Evolutionary conservation across 1,140 invertebrate genomes (phyloP), one percentile per base, ranked within the genome.

Genomic region (Protaetia brevitarsis): DNA sequence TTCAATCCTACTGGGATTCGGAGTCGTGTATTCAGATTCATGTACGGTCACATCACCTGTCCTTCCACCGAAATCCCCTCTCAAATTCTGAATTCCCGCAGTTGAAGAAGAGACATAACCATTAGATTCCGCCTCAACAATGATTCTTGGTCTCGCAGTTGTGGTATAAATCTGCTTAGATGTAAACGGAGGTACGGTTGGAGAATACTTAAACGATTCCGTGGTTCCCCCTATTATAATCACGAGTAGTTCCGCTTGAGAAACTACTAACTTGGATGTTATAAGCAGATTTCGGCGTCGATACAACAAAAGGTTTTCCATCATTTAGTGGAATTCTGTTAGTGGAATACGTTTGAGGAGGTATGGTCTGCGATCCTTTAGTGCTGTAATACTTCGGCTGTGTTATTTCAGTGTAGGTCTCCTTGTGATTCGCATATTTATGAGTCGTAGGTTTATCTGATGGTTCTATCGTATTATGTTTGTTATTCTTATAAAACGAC

Each of bases 401-500:
- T 63, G 74, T 70, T 10, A 77, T 63, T 31, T 77, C 75, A 16
- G 73, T 71, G 36, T 77, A 77, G n/a, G 71, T 73, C 16, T 62
- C 69, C 69, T 74, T 67, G 65, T 78, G 72, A 66, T 78, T 74
- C 30, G 71, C 71, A 69, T 73, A 72, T 23, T 63, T 65, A 66
- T 71, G 68, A 30, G 64, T 67, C 2, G 70, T 71, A 8, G 64
- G 59, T 41, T 71, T 71, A 31, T 65, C 36, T 51, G 28, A 57
- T 65, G 72, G 63, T 7, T 66, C 63, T 21, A 73, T 74, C 27
- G 29, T 66, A 64, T 73, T 75, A 10, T 67, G 68, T 3, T n/a
- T n/a, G n/a, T 37, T 51, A 66, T 69, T 76, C 11, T 82, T 78
- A n/a, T 79, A 86, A 26, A 85, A 85, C 0, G 87, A 85, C 0